Base-by-base conservation (phyloP, 1,140 invertebrate species). In the Drosophila sucinea region DNA sequence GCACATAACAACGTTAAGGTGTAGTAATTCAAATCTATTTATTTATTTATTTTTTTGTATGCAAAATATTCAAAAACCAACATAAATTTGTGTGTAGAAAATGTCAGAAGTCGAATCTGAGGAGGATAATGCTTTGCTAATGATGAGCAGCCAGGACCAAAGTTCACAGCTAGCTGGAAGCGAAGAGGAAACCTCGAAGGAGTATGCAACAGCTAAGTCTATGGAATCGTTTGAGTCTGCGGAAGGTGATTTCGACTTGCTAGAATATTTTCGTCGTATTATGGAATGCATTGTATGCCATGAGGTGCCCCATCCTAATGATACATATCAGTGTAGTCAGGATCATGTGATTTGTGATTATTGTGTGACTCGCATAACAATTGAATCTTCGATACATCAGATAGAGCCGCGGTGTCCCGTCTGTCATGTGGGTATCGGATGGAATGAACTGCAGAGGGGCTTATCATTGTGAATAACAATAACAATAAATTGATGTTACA, bases 271-370 rank as follows among this genome's bases (percentile, higher is more conserved):
- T 23, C 17, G 56, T 35, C 3, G 23, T 7, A 25, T 58, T 4
- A 68, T 79, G 74, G 27, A 70, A 4, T 77, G 77, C 70, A 54
- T 23, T 8, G 70, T 77, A 3, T 79, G 74, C 67, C 55, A 51
- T 5, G 74, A 79, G 2, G 41, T 79, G 7, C 77, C 77, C 0
- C 54, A 56, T 38, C 73, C 73, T 7, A 63, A 77, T 7, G 65
- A 79, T 5, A 55, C 27, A 58, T 70, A 63, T 11, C 77, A 77
- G 27, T 79, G 77, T 63, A 35, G 4, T 4, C n/a, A 51, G 32
- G 74, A 70, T 3, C 77, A 77, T 25, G 67, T 79, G 1, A 1
- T 79, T 3, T 79, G 77, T 47, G 73, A 67, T 6, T 70, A 70
- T 3, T 79, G 73, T 40, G 61, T 27, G 25, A 77, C 70, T 3